Percentiles rank a stretch among this genome's conserved stretches.
These are phyloP conservation scores for Choloepus didactylus DNA, from an alignment of 2,797 vertebrate genomes.

Conservation along the genomic window DNA sequence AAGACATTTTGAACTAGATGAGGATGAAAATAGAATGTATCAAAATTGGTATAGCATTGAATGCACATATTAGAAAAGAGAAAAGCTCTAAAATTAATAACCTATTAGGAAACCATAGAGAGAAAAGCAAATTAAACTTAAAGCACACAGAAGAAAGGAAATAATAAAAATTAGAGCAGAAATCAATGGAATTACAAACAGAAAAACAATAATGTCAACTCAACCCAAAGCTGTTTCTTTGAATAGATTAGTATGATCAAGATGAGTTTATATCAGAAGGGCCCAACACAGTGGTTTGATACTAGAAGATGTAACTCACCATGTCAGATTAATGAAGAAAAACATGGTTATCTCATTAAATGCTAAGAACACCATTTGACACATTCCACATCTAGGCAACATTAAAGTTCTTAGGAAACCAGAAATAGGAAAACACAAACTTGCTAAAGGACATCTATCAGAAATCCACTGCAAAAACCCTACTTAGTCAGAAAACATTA, in stretches of 20 bases:
- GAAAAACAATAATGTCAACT: background rate
- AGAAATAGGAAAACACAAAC: background rate
- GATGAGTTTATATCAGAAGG: background rate
- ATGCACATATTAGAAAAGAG: no score
- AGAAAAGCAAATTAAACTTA: no score
- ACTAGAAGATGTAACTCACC: background rate
- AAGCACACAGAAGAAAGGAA: background rate
- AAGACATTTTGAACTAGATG: no score
- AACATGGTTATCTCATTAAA: background rate
- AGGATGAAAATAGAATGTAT: no score
- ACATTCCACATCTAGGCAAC: background rate
- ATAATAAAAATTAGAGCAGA: background rate
- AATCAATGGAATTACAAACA: background rate
- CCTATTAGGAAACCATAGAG: no score
- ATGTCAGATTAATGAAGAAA: background rate
- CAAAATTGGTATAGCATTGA: no score
- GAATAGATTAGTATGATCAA: background rate
- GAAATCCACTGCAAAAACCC: background rate
- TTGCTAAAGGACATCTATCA: no score
- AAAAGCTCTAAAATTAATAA: no score
- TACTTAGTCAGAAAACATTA: background rate
- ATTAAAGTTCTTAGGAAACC: background rate
- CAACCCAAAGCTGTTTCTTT: background rate
- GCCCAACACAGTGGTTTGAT: background rate
- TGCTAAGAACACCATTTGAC: background rate